Percentiles rank a stretch among this genome's conserved stretches.
Conservation (phyloP, 1,140 invertebrate species). For the Episyrphus balteatus region DNA sequence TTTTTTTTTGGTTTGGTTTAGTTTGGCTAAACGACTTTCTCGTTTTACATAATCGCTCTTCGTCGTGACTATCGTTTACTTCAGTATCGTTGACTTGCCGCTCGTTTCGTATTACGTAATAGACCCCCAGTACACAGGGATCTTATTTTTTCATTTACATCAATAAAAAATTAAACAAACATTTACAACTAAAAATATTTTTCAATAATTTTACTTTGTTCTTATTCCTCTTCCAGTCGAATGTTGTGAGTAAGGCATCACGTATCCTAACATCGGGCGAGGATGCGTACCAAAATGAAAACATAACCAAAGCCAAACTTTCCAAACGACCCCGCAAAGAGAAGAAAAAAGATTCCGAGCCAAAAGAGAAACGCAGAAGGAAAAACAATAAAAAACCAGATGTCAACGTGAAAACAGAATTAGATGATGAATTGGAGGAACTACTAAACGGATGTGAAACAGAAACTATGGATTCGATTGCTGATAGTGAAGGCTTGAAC, state of each 20-base stretch:
- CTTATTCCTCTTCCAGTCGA: no score
- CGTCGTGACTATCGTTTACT: no score
- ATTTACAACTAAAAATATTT: no score
- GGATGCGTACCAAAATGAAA: slow-evolving; percentile 25
- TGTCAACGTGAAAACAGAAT: neutral
- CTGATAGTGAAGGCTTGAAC: slow-evolving; percentile 5
- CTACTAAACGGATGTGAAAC: neutral
- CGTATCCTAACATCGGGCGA: slow-evolving; percentile 10
- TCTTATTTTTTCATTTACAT: no score
- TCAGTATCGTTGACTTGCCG: no score
- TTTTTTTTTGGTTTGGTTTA: no score
- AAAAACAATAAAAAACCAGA: slow-evolving; percentile 1
- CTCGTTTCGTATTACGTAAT: no score
- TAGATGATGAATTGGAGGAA: neutral
- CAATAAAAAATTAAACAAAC: no score
- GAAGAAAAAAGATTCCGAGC: neutral
- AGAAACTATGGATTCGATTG: slow-evolving; percentile 8
- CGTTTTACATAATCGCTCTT: no score
- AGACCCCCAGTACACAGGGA: no score
- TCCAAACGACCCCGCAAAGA: slow-evolving; percentile 15
- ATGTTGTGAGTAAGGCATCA: slow-evolving; percentile 1
- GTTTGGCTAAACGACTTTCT: no score
- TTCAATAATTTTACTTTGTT: no score
- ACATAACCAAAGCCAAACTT: slow-evolving; percentile 17
- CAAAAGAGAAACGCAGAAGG: slow-evolving; percentile 5